Percentiles rank a stretch among this genome's conserved stretches.
These are phyloP conservation scores for Mizuhopecten yessoensis DNA, from an alignment of 1,140 invertebrate species.

Conservation along the genomic window DNA sequence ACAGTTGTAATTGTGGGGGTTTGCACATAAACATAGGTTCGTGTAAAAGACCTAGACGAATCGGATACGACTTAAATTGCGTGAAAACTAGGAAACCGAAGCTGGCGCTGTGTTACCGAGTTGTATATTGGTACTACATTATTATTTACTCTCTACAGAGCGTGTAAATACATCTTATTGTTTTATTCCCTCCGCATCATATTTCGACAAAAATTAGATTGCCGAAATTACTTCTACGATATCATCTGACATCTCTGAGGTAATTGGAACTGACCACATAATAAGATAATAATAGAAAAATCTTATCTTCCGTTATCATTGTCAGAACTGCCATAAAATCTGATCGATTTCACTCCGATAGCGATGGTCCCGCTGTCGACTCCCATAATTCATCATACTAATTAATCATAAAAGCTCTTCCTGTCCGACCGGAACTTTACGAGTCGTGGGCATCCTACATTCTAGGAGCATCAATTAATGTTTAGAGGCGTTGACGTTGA, in stretches of 20 bases:
- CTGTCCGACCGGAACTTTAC: neutral
- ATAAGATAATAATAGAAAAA: slow-evolving; percentile 31
- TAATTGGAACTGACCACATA: slow-evolving; percentile 27
- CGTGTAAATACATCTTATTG: slow-evolving; percentile 14
- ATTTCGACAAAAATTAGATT: slow-evolving; percentile 3
- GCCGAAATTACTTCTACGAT: neutral
- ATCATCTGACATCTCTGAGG: slow-evolving; percentile 9
- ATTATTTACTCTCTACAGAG: neutral
- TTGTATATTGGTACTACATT: neutral
- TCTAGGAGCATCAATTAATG: neutral
- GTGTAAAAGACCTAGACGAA: too few relatives aligned
- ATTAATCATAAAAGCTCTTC: slow-evolving; percentile 20
- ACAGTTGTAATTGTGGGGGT: neutral
- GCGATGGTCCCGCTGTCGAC: neutral
- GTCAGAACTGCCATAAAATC: neutral
- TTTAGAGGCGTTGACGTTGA: neutral
- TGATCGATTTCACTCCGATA: neutral
- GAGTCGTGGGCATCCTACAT: neutral
- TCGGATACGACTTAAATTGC: neutral
- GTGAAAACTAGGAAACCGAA: neutral
- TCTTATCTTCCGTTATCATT: slow-evolving; percentile 6
- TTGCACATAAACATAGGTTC: neutral
- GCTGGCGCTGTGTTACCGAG: neutral
- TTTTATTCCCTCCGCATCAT: neutral
- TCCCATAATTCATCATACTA: slow-evolving; percentile 27